These are phyloP conservation scores for Arenicola marina DNA, from an alignment of 2,888 invertebrate species.

Conservation along the genomic window DNA sequence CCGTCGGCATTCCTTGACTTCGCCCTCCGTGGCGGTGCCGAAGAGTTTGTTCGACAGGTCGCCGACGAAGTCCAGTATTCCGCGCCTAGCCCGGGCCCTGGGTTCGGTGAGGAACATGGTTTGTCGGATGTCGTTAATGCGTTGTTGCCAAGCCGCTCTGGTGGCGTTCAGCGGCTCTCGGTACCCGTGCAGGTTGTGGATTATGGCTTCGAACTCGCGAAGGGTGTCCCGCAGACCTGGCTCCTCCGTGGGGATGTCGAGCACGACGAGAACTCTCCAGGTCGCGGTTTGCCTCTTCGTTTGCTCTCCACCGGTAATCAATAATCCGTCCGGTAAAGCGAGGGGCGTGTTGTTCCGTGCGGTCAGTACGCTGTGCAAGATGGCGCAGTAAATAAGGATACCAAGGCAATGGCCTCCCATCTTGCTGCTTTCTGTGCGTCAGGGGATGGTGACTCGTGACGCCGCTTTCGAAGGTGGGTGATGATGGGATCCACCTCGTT, in stretches of 20 bases:
- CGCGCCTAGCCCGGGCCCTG: background rate
- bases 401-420: background rate
- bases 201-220: background rate
- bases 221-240: background rate
- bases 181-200: background rate
- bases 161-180: background rate
- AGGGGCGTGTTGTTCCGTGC: background rate
- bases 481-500: no score
- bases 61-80: background rate
- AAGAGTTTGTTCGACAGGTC: background rate
- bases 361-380: background rate
- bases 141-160: background rate
- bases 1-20: background rate
- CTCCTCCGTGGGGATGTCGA: no score
- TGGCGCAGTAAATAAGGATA: background rate
- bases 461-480: no score
- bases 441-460: no score
- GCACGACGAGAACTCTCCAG: background rate
- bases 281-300: background rate
- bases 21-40: background rate
- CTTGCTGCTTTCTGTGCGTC: background rate
- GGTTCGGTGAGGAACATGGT: background rate
- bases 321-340: background rate
- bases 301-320: background rate
- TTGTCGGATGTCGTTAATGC: background rate